phyloP scores from a whole-genome alignment of 2,888 invertebrate species.

The Caenorhabditis imperialis region DNA sequence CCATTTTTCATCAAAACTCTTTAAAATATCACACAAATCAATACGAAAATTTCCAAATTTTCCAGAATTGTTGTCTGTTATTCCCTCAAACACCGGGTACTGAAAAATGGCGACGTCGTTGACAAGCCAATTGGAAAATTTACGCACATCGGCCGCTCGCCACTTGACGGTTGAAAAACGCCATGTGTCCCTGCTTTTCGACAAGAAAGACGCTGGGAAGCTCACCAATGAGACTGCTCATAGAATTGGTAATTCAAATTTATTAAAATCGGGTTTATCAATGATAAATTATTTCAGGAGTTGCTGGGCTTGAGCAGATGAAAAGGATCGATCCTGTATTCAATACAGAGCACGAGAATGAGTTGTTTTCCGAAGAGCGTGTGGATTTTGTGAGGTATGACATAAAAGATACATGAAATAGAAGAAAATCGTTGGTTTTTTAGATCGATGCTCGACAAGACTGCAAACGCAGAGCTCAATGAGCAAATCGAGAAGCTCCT shows the following conservation, averaged over 20 bases:
- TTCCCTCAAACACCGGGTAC: conserved; percentile 64
- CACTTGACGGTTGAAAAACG: conserved; percentile 73
- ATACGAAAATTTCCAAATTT: conserved; percentile 10
- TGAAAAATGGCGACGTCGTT: conserved; percentile 78
- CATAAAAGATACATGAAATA: background rate
- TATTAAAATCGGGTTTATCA: background rate
- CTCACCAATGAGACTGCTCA: conserved; percentile 89
- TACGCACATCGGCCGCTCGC: conserved; percentile 79
- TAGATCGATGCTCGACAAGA: conserved; percentile 73
- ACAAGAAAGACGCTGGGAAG: conserved; percentile 89
- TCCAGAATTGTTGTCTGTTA: conserved; percentile 63
- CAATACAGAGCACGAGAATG: conserved; percentile 83
- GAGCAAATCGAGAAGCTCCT: conserved; percentile 87
- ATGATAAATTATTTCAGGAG: conserved; percentile 79
- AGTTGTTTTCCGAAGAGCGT: conserved; percentile 86
- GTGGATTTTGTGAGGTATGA: conserved; percentile 82
- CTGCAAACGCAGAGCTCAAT: conserved; percentile 86
- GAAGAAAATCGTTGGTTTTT: background rate
- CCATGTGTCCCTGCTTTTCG: conserved; percentile 88
- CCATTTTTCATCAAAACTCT: background rate
- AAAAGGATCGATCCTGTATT: conserved; percentile 85
- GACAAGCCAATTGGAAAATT: conserved; percentile 79
- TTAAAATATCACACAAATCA: conserved; percentile 1
- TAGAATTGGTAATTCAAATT: conserved; percentile 84
- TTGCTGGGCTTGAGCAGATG: conserved; percentile 89